These are phyloP conservation scores for Geotrypetes seraphini DNA, from an alignment of 2,797 vertebrate genomes.

Conservation along the genomic window DNA sequence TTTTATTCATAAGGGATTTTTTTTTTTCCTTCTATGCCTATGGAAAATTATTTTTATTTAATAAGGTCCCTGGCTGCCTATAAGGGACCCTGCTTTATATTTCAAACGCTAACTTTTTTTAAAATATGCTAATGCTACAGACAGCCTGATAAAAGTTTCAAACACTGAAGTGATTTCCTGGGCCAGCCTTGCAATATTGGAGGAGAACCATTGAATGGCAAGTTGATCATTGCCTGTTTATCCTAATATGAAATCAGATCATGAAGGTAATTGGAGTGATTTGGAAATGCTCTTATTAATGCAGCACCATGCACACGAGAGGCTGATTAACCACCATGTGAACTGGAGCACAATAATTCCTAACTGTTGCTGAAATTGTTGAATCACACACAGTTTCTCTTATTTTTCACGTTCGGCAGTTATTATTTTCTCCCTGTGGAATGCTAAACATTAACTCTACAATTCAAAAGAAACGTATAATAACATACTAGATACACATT, in stretches of 20 bases:
- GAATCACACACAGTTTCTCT: conserved; percentile 35
- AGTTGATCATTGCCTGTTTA: conserved; percentile 19
- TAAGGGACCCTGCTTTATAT: neutral
- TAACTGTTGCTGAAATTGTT: conserved; percentile 11
- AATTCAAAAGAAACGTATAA: conserved; percentile 35
- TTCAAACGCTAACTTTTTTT: neutral
- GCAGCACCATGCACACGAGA: conserved; percentile 18
- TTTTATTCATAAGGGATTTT: neutral
- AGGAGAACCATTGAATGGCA: conserved; percentile 9
- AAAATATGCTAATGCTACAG: neutral
- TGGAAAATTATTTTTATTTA: neutral
- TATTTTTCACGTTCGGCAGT: conserved; percentile 31
- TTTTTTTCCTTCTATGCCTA: neutral
- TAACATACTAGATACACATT: conserved; percentile 28
- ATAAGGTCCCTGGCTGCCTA: too few relatives aligned
- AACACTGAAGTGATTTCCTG: conserved; percentile 2
- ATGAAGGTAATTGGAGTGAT: conserved; percentile 20
- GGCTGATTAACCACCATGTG: conserved; percentile 28
- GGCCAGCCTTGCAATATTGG: conserved; percentile 2
- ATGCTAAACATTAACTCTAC: conserved; percentile 25
- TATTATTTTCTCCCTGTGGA: conserved; percentile 26
- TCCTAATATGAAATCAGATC: conserved; percentile 11
- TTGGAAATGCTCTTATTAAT: conserved; percentile 33
- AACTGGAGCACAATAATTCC: conserved; percentile 13
- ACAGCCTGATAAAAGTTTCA: neutral